These are phyloP conservation scores for Neodiprion lecontei DNA, from an alignment of 1,140 invertebrate genomes.

Conservation along the genomic window DNA sequence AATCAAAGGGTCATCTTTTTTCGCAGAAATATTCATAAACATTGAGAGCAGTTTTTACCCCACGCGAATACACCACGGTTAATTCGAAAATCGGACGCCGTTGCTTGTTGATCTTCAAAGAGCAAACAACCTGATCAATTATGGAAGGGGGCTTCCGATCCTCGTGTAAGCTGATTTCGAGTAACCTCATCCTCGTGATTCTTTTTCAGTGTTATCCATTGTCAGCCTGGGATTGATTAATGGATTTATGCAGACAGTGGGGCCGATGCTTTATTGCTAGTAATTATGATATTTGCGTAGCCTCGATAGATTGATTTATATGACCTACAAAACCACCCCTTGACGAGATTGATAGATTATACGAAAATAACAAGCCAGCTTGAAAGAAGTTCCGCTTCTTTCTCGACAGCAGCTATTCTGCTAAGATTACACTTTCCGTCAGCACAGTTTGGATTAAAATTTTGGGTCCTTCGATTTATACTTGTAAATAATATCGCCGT, in stretches of 20 bases:
- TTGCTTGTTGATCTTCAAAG: not conserved
- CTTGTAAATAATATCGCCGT: not conserved
- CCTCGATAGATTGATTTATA: not conserved
- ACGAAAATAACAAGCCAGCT: not conserved
- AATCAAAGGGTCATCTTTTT: too few relatives aligned
- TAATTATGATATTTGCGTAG: constrained; percentile 7
- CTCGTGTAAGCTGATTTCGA: not conserved
- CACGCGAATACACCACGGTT: too few relatives aligned
- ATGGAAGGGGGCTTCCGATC: not conserved
- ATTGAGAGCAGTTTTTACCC: too few relatives aligned
- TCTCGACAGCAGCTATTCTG: not conserved
- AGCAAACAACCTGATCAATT: not conserved
- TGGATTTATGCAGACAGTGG: not conserved
- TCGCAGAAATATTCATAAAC: too few relatives aligned
- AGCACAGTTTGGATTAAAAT: not conserved
- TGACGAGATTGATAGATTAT: not conserved
- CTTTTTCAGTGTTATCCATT: not conserved
- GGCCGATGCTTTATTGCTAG: not conserved
- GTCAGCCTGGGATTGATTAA: not conserved
- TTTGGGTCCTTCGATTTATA: not conserved
- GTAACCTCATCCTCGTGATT: not conserved
- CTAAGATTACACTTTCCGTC: not conserved
- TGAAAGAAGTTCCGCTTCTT: not conserved
- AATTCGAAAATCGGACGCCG: too few relatives aligned
- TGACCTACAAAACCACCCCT: not conserved